Conservation (phyloP, 2,113 vertebrate species). For the Anolis sagrei region DNA sequence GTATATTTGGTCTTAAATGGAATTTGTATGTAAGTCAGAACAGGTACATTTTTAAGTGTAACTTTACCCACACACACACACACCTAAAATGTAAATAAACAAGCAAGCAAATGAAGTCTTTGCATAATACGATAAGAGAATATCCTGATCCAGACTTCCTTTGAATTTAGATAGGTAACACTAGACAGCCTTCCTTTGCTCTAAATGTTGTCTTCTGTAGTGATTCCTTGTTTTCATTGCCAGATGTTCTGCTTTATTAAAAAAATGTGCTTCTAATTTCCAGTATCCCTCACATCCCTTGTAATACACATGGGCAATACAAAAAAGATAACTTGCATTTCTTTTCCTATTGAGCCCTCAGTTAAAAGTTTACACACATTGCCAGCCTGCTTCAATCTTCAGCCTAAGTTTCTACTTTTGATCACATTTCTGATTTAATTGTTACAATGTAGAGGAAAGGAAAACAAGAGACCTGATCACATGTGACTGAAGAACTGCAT, state of each 20-base stretch:
- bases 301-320: conserved; percentile 25
- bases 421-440: conserved; percentile 3
- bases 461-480: neutral
- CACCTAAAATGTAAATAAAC: conserved; percentile 1
- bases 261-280: conserved; percentile 48
- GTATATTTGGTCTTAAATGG: too few species aligned
- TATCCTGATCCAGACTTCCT: conserved; percentile 29
- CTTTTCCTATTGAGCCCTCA: neutral
- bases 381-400: neutral
- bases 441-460: neutral
- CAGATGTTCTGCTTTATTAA: conserved; percentile 54
- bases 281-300: conserved; percentile 26
- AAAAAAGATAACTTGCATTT: conserved; percentile 31
- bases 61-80: too few species aligned
- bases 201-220: conserved; percentile 19
- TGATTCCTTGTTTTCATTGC: conserved; percentile 60
- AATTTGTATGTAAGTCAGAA: too few species aligned
- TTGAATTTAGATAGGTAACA: conserved; percentile 35
- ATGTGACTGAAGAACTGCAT: too few species aligned
- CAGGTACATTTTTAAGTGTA: too few species aligned
- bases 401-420: conserved; percentile 46
- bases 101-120: neutral
- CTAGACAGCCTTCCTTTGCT: conserved; percentile 35
- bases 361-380: conserved; percentile 36
- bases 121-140: conserved; percentile 11